phyloP scores from a whole-genome alignment of 2,797 vertebrate genomes.

The Paramormyrops hopkinsi region DNA sequence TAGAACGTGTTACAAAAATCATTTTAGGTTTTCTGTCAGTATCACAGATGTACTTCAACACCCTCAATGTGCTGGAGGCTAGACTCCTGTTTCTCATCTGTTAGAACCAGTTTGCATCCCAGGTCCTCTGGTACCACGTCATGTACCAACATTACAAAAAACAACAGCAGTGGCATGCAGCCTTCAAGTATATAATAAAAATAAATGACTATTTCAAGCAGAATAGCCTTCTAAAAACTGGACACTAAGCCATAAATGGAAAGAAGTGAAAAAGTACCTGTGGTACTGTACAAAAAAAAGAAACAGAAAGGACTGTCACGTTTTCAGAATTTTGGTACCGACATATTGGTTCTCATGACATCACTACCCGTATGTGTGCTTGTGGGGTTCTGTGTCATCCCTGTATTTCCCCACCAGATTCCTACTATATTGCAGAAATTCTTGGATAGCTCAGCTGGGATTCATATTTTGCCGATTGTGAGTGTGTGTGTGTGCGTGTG shows the following conservation, averaged over 20 bases:
- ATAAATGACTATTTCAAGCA: neutral
- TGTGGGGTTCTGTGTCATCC: neutral
- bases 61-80: conserved; percentile 42
- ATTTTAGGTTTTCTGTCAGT: neutral
- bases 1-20: neutral
- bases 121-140: conserved; percentile 53
- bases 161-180: too few species aligned
- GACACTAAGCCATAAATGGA: neutral
- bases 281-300: neutral
- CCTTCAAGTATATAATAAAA: neutral
- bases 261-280: neutral
- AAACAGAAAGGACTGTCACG: neutral
- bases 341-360: neutral
- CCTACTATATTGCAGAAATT: neutral
- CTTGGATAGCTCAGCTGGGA: neutral
- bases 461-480: neutral
- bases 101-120: conserved; percentile 60
- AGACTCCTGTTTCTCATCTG: conserved; percentile 56
- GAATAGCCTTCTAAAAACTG: neutral
- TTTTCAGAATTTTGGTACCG: neutral
- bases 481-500: neutral
- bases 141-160: neutral
- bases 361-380: neutral
- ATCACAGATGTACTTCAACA: conserved; percentile 51
- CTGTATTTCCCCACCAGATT: neutral